Evolutionary conservation across 2,797 vertebrate species (phyloP), one percentile per base, ranked within the genome.

Genomic region (Ficedula albicollis): DNA sequence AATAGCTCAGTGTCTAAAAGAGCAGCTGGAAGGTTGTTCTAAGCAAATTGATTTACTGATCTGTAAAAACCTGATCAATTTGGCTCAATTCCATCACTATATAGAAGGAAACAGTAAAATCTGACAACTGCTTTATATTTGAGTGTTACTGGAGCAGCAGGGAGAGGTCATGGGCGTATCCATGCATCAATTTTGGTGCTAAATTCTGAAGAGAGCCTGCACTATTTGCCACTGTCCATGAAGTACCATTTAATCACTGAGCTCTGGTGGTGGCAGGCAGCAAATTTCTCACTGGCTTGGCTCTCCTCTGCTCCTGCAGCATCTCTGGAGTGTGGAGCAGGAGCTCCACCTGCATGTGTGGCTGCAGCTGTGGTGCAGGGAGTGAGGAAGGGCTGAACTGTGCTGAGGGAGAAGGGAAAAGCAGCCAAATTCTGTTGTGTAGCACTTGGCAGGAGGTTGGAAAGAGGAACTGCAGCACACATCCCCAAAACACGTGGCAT

Each of bases 291-390:
- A 10, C 26, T 69, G 43, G 32, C 55, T 81, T 49, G 48, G 48
- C 48, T 78, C 26, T 78, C 9, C 46, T 41, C 10, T 77, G 63
- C 48, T 82, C 2, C 69, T 46, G 7, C 82, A 48, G 52, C 2
- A 7, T 56, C 68, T 13, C 29, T 81, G 30, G 55, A 27, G 38
- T 13, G 14, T 2, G 80, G 22, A 78, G 93, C 94, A 90, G 88
- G 79, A 95, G 91, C 87, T 95, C 94, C 87, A 91, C 73, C 73
- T 89, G 73, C 52, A 27, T 90, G 77, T 84, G 69, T 73, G 59
- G 32, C 70, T 87, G 82, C 62, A 36, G 68, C 15, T 36, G n/a
- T 49, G 84, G 9, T 58, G 79, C 25, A 21, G 17, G 9, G 38
- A 0, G 1, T 38, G 46, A 72, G 86, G 63, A 44, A 52, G 49